These are phyloP conservation scores for Typhlichthys eigenmanni DNA, from an alignment of 2,797 vertebrate species.

Conservation along the genomic window DNA sequence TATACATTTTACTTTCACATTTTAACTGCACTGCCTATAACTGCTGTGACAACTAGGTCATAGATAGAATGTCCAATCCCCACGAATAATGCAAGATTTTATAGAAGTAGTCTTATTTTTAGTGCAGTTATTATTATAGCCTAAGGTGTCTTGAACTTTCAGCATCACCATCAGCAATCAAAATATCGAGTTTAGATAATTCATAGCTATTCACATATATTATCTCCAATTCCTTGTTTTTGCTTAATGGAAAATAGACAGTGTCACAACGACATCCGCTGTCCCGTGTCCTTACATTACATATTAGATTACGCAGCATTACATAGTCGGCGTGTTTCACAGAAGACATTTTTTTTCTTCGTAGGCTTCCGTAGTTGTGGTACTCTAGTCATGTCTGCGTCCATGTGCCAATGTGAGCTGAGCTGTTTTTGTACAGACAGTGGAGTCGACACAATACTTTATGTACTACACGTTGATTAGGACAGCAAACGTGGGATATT, in stretches of 20 bases:
- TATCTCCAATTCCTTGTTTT: slow-evolving; percentile 11
- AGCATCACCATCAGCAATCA: too few relatives aligned
- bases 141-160: too few relatives aligned
- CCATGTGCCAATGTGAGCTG: slow-evolving; percentile 55
- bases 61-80: too few relatives aligned
- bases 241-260: slow-evolving; percentile 42
- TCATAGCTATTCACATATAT: too few relatives aligned
- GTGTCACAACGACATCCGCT: slow-evolving; percentile 5
- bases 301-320: slow-evolving; percentile 1
- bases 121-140: too few relatives aligned
- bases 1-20: not conserved
- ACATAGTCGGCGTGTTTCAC: not conserved
- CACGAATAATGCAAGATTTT: too few relatives aligned
- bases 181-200: too few relatives aligned
- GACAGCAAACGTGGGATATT: not conserved
- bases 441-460: not conserved
- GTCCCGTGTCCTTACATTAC: slow-evolving; percentile 48
- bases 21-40: too few relatives aligned
- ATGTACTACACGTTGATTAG: not conserved
- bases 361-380: slow-evolving; percentile 60
- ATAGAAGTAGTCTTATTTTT: too few relatives aligned
- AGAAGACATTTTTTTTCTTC: not conserved
- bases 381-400: slow-evolving; percentile 42
- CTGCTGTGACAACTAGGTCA: too few relatives aligned
- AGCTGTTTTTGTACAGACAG: not conserved